Evolutionary conservation across 2,113 vertebrate species (phyloP), one percentile per base, ranked within the genome.

Genomic region (Psittacula cyanocephala): DNA sequence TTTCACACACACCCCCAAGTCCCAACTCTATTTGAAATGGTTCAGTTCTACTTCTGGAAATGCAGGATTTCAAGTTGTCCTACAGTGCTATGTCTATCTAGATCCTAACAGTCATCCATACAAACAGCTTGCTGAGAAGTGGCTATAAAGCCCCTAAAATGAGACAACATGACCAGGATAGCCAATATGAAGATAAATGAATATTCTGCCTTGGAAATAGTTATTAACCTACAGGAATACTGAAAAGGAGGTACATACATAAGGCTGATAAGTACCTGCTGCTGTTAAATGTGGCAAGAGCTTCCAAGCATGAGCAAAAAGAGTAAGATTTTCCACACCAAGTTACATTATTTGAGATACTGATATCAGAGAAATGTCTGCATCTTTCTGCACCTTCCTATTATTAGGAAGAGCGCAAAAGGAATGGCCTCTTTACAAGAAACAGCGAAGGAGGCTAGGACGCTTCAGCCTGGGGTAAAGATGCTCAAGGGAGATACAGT

Each of bases 401-500:
- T 27, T 47, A 7, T 49, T 2, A 49, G 11, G 4, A 55, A 10
- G 49, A 62, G 39, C 2, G 4, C 3, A 47, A 63, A 80, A 72
- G 23, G 46, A 75, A 78, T 49, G 17, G 6, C 2, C 81, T n/a
- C 49, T 41, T 52, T 72, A 31, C 12, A 53, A 19, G 31, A 33
- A 87, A 17, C 6, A 63, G 17, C 9, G 24, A 6, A 63, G 33
- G 31, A 71, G 25, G 28, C 6, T 67, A 63, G 22, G 31, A 41
- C 9, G 63, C 31, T 20, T 7, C 33, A 81, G 14, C 44, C 52
- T 17, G 7, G 31, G 43, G 6, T 9, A 52, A 49, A 53, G 24
- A 62, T 44, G 7, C 7, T 62, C 24, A 9, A 41, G 13, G 35
- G 6, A 81, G 23, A 44, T 4, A 11, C 0, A 78, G 6, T 0